These are phyloP conservation scores for Aselliscus stoliczkanus DNA, from an alignment of 2,797 vertebrate species.

Conservation along the genomic window DNA sequence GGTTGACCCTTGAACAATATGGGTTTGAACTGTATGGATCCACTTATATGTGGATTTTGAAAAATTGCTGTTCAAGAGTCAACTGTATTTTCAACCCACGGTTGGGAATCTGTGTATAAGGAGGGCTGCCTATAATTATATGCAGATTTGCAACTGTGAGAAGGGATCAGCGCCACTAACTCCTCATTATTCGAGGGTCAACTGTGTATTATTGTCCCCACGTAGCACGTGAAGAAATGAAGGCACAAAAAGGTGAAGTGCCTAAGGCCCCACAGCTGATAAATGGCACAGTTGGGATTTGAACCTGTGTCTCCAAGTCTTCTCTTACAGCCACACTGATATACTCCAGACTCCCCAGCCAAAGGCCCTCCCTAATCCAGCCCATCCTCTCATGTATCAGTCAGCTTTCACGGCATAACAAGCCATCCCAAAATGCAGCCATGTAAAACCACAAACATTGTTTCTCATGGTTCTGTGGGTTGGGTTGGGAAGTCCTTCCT, in stretches of 20 bases:
- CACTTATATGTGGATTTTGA: not conserved
- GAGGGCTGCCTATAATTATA: not conserved
- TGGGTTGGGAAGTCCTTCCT: not conserved
- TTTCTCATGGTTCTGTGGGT: not conserved
- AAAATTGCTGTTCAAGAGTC: not conserved
- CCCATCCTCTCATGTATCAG: not conserved
- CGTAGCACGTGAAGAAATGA: not conserved
- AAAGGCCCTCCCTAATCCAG: not conserved
- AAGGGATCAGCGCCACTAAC: not conserved
- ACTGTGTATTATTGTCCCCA: not conserved
- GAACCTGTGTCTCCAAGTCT: not conserved
- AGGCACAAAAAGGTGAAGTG: not conserved
- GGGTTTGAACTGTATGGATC: not conserved
- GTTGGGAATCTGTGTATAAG: not conserved
- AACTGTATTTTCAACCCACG: not conserved
- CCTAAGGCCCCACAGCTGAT: not conserved
- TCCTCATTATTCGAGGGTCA: not conserved
- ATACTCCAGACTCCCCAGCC: not conserved
- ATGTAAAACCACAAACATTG: not conserved
- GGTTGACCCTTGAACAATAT: not conserved
- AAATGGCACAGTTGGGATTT: not conserved
- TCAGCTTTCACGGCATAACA: not conserved
- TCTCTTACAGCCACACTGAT: not conserved
- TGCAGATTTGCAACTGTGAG: not conserved
- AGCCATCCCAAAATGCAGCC: not conserved